These are phyloP conservation scores for Psilanteris sp. DNA, from an alignment of 1,140 invertebrate genomes.

Conservation along the genomic window DNA sequence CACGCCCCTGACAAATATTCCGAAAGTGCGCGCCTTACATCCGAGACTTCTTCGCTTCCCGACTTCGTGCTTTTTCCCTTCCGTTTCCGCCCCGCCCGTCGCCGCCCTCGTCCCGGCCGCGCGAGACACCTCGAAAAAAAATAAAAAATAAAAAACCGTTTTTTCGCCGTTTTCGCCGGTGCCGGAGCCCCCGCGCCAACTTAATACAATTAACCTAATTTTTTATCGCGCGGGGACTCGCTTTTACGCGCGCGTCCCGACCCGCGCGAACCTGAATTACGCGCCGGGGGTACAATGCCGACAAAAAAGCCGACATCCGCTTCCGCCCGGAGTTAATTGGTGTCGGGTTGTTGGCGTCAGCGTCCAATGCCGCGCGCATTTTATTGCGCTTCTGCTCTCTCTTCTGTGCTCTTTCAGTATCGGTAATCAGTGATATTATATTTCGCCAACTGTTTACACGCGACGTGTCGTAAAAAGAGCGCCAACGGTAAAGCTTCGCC, in stretches of 20 bases:
- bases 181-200: conserved; percentile 34
- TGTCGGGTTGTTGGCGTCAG: conserved; percentile 5
- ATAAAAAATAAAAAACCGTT: too few species aligned
- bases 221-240: conserved; percentile 21
- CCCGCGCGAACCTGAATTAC: conserved; percentile 36
- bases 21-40: conserved; percentile 34
- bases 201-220: conserved; percentile 55
- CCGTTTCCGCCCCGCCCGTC: not conserved
- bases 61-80: not conserved
- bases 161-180: conserved; percentile 31
- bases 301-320: conserved; percentile 18
- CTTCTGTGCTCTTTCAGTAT: not conserved
- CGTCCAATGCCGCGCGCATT: conserved; percentile 9
- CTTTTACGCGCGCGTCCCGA: conserved; percentile 24
- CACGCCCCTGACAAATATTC: conserved; percentile 43
- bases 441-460: too few species aligned
- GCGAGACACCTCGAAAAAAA: conserved; percentile 5
- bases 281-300: conserved; percentile 8
- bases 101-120: not conserved
- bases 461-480: too few species aligned
- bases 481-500: too few species aligned
- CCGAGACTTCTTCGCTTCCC: not conserved
- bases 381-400: not conserved
- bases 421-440: too few species aligned
- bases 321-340: conserved; percentile 19